Evolutionary conservation across 2,113 vertebrate genomes (phyloP), one percentile per base, ranked within the genome.

Genomic region (Xiphorhynchus elegans): DNA sequence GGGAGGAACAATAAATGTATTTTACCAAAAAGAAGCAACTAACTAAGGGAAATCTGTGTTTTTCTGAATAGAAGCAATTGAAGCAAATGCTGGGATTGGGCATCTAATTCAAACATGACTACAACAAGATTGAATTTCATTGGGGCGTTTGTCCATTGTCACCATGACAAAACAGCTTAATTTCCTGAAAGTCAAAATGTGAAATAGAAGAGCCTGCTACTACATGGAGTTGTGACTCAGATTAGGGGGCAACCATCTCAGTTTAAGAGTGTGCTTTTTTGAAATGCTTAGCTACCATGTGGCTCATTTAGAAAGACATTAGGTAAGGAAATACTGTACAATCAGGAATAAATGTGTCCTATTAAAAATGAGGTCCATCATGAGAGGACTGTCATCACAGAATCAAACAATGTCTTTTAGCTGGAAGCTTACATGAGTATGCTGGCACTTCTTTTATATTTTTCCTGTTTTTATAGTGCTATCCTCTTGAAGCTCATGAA

Each of bases 401-500:
- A 39, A 39, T 85, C 64, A 64, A 18, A 67, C 40, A 39, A 85
- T 20, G 23, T 4, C 15, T 66, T 97, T 94, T 91, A 95, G 95
- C 90, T 91, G 88, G 87, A 63, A 84, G 18, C 67, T 53, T 92
- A 17, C 63, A 95, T 95, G 96, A 97, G 59, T 92, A 97, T 97
- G 91, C 95, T 97, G 74, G 24, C 55, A 42, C 33, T 95, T 95
- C 33, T 95, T 95, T 69, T 68, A 58, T 95, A 74, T 86, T 90
- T 96, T 95, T 88, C 70, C 55, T 80, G 75, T 49, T 97, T 97
- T 96, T 95, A 84, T 83, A 95, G 81, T 68, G 58, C 68, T 94
- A 96, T 96, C 85, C 94, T 90, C 96, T 93, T 95, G 96, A 97
- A 97, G 91, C 95, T 97, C 97, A 98, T 98, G 98, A 97, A 96